phyloP scores from a whole-genome alignment of 2,888 invertebrate species.

The Drosophila anomalata region DNA sequence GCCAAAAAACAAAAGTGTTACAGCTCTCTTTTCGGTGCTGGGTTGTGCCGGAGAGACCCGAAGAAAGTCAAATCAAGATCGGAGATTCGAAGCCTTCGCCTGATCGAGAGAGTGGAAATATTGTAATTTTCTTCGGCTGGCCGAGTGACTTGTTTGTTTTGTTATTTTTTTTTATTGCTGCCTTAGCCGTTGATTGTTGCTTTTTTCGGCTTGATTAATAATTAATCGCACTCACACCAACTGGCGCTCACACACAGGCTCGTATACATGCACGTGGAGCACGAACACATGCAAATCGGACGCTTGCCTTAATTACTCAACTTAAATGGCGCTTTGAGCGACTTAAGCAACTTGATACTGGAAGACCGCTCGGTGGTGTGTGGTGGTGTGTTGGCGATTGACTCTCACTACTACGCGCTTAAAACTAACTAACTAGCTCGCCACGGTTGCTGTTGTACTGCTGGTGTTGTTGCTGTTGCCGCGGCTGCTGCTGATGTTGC shows the following conservation, averaged over 20 bases:
- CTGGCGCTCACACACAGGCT: neutral
- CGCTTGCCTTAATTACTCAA: conserved; percentile 77
- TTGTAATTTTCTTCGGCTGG: conserved; percentile 62
- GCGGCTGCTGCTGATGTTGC: conserved; percentile 27
- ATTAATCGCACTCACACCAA: conserved; percentile 66
- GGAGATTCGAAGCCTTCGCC: conserved; percentile 17
- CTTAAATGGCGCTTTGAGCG: conserved; percentile 80
- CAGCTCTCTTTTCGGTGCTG: conserved; percentile 4
- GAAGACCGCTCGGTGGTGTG: conserved; percentile 38
- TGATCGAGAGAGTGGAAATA: conserved; percentile 44
- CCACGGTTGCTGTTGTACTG: conserved; percentile 36
- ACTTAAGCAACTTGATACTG: conserved; percentile 75
- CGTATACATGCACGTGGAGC: conserved; percentile 1
- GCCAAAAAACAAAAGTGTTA: conserved; percentile 40
- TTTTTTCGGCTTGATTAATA: conserved; percentile 76
- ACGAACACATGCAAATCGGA: conserved; percentile 61
- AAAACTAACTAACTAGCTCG: conserved; percentile 77
- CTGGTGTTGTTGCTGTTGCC: conserved; percentile 23
- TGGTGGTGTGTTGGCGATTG: conserved; percentile 61
- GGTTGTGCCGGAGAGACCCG: conserved; percentile 21
- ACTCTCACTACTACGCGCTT: conserved; percentile 73
- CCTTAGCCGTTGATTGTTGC: conserved; percentile 40
- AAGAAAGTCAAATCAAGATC: conserved; percentile 29
- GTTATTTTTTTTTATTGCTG: conserved; percentile 48
- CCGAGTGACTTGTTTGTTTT: conserved; percentile 72